A percentile compares a stretch with the other conserved stretches of the same genome.
phyloP scores from a whole-genome alignment of 2,888 invertebrate species.

The Trissolcus japonicus region DNA sequence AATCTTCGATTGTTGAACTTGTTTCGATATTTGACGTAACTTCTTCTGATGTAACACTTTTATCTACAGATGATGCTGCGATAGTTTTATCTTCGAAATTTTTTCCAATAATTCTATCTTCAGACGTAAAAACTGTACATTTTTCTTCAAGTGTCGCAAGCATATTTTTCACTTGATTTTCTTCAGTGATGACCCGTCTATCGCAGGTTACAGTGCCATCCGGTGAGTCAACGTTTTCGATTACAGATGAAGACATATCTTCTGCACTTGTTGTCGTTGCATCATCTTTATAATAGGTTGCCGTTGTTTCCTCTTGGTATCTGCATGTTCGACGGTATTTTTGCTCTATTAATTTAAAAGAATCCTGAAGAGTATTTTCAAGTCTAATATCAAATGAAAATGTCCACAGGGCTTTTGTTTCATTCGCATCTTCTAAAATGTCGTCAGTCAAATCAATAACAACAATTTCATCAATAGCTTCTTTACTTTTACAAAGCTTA shows the following conservation, averaged over 20 bases:
- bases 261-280: too few relatives aligned
- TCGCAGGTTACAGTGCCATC: too few relatives aligned
- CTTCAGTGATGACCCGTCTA: not conserved
- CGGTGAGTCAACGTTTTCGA: too few relatives aligned
- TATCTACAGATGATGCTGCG: not conserved
- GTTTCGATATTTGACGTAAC: too few relatives aligned
- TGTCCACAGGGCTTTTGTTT: not conserved
- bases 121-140: not conserved
- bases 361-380: constrained; percentile 16
- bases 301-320: too few relatives aligned
- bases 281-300: too few relatives aligned
- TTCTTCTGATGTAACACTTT: not conserved
- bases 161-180: not conserved
- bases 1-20: not conserved
- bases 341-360: constrained; percentile 6
- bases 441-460: constrained; percentile 44
- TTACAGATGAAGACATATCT: too few relatives aligned
- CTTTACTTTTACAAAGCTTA: constrained; percentile 1
- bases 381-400: constrained; percentile 4
- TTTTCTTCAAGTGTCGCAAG: constrained; percentile 7
- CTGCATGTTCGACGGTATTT: not conserved
- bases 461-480: constrained; percentile 33
- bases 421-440: not conserved
- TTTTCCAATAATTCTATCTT: not conserved
- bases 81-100: not conserved